Base-by-base conservation (phyloP, 1,140 invertebrate species). In the Gryllus bimaculatus region DNA sequence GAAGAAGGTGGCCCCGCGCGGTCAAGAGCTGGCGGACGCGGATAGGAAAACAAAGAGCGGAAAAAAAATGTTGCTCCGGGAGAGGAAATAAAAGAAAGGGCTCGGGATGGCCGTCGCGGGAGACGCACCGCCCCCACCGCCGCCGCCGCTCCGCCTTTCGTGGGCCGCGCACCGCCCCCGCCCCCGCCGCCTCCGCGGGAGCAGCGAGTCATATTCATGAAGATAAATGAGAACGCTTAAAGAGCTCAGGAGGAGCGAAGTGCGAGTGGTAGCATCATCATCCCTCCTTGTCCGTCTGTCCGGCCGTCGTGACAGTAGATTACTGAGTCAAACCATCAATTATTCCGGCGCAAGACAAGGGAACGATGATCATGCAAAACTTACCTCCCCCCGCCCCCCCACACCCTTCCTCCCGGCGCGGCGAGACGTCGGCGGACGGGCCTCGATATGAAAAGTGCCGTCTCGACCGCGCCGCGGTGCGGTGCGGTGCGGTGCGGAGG, bases 291-390 rank as follows among this genome's bases (percentile, higher is more conserved):
- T 66, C 18, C 10, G 10, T 18, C 54, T 10, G 18, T 13, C 54
- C 54, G 10, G 10, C 20, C 76, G 13, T 77, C 8, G 76, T 47
- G 76, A 77, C 76, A 77, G 15, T 49, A 47, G 76, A 77, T 77
- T 77, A 49, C 48, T 10, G 47, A 77, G 76, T 77, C 47, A 77
- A 77, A 77, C 76, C 76, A 77, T 77, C 76, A 77, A 77, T 77
- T 77, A 77, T 49, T 77, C 48, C 48, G 20, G 39, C 54, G 48
- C 76, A 77, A 77, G 76, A 77, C 76, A 77, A 77, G 76, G n/a
- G 47, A 47, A 77, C 20, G 76, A 77, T 77, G 76, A 77, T 47
- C 48, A 77, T 77, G 76, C 76, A 77, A 77, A 77, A 77, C 20
- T 77, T 48, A 48, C n/a, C 76, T 47, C 76, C 48, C 39, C n/a